These are phyloP conservation scores for Neodon shergylaensis DNA, from an alignment of 2,113 vertebrate genomes.

Conservation along the genomic window DNA sequence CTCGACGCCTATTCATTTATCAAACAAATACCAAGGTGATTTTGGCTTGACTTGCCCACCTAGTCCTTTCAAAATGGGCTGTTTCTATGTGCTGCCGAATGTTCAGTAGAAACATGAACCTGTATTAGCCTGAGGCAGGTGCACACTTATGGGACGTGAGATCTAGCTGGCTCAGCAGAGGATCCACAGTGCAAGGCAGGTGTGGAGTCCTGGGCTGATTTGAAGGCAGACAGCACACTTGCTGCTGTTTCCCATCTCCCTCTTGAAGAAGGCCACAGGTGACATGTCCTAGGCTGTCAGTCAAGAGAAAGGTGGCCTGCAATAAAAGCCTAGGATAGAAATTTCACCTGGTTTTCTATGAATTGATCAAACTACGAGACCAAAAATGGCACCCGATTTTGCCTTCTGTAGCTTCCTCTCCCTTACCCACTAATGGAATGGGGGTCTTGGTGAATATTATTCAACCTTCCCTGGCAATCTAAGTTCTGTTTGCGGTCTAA, in stretches of 20 bases:
- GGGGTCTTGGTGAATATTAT: neutral
- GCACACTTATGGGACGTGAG: accelerated
- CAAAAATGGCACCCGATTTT: neutral
- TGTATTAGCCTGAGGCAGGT: neutral
- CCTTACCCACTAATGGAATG: neutral
- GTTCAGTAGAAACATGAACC: neutral
- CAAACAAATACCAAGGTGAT: neutral
- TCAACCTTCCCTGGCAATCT: neutral
- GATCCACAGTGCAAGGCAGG: neutral
- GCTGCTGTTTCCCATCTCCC: neutral
- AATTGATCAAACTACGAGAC: neutral
- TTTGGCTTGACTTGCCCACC: neutral
- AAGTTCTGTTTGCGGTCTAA: neutral
- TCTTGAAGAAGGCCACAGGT: neutral
- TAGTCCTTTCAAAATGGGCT: neutral
- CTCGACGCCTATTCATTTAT: neutral
- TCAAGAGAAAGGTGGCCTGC: neutral
- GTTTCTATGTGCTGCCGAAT: neutral
- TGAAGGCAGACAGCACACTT: neutral
- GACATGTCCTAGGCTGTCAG: neutral
- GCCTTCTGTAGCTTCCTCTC: neutral
- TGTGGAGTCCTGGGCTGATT: neutral
- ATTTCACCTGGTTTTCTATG: neutral
- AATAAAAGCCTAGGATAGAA: neutral
- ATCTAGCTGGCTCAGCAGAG: neutral